A percentile compares a stretch with the other conserved stretches of the same genome.
Conservation (phyloP, 1,140 invertebrate genomes). For the Drosophila oshimai region DNA sequence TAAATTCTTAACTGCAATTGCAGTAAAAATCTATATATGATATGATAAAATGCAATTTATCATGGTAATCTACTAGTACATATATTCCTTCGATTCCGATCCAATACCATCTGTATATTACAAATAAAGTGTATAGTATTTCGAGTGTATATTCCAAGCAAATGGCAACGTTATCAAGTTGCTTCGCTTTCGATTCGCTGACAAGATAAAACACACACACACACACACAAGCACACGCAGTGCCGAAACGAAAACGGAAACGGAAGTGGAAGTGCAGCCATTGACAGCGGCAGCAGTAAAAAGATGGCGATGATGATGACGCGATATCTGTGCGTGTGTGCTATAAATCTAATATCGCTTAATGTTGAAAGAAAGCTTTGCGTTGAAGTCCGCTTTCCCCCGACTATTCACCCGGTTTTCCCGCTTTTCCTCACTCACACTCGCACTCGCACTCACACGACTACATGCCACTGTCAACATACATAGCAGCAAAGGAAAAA, state of each 20-base stretch:
- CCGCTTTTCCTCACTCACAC: not conserved
- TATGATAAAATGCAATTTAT: too few species aligned
- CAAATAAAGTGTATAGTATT: not conserved
- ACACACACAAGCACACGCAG: not conserved
- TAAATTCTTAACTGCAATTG: too few species aligned
- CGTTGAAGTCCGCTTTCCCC: not conserved
- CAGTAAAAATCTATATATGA: too few species aligned
- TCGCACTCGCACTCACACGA: not conserved
- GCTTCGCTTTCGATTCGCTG: conserved; percentile 18
- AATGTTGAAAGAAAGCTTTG: conserved; percentile 63
- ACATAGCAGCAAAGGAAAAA: not conserved
- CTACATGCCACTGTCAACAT: conserved; percentile 50
- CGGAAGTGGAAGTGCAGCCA: conserved; percentile 74
- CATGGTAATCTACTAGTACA: too few species aligned
- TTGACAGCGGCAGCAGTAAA: conserved; percentile 44
- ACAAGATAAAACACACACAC: conserved; percentile 45
- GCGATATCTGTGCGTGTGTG: conserved; percentile 10
- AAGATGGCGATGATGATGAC: conserved; percentile 35
- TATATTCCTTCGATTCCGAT: not conserved
- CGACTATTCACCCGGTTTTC: conserved; percentile 4
- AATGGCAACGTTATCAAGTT: conserved; percentile 65
- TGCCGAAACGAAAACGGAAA: conserved; percentile 49
- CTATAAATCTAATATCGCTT: conserved; percentile 68
- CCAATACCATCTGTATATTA: not conserved
- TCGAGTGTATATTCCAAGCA: conserved; percentile 4